These are phyloP conservation scores for Tonatia bakeri DNA, from an alignment of 2,113 vertebrate genomes.

Conservation along the genomic window DNA sequence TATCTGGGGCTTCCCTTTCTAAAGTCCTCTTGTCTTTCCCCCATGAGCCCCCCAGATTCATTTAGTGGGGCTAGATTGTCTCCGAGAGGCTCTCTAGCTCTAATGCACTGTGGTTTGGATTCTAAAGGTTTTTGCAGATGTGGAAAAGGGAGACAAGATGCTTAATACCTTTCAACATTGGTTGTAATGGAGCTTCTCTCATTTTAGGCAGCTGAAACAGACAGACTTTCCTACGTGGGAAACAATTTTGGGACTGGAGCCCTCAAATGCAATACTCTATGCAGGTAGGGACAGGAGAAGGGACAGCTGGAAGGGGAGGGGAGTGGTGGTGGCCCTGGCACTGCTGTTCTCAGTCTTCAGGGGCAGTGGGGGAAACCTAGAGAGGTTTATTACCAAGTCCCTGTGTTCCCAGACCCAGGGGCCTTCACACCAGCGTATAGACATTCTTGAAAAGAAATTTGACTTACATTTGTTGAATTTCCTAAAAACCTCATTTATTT, in stretches of 20 bases:
- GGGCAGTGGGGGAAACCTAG: not conserved
- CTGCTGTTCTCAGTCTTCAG: not conserved
- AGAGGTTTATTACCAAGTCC: not conserved
- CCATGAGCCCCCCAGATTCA: not conserved
- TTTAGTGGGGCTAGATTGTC: not conserved
- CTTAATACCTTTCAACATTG: not conserved
- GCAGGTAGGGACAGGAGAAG: constrained; percentile 87
- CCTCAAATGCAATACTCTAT: constrained; percentile 87
- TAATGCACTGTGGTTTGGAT: not conserved
- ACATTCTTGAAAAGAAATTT: not conserved
- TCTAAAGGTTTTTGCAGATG: not conserved
- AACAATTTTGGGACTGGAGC: constrained; percentile 85
- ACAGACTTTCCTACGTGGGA: constrained; percentile 90
- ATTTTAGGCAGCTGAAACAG: constrained; percentile 89
- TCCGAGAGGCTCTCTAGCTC: not conserved
- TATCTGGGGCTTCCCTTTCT: not conserved
- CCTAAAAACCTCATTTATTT: not conserved
- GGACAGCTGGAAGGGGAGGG: not conserved
- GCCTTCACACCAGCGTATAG: not conserved
- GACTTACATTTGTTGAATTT: constrained; percentile 22
- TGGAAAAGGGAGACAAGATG: not conserved
- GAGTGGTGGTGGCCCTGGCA: not conserved
- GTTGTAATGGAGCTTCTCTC: not conserved
- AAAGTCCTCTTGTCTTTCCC: not conserved
- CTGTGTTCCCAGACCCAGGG: not conserved